A percentile compares a stretch with the other conserved stretches of the same genome.
Evolutionary conservation across 2,797 vertebrate genomes (phyloP).

Genomic region (Macrochelys suwanniensis): DNA sequence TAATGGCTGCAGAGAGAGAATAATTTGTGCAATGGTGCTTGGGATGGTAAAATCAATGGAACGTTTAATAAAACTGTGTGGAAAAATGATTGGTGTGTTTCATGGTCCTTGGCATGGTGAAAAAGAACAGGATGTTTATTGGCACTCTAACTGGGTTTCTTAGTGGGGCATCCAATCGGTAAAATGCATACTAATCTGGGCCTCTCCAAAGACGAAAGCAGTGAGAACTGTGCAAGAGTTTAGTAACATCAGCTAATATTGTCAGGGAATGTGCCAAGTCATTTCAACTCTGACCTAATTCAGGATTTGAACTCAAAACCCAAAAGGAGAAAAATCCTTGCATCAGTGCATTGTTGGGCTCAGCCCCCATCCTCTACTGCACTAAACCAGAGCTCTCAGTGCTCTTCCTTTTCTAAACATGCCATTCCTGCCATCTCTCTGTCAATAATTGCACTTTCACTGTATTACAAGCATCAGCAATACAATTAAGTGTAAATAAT

Average conservation of each 20-base stretch:
- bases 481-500: constrained; percentile 68
- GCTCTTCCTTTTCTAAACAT: constrained; percentile 27
- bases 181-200: neutral
- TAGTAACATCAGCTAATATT: neutral
- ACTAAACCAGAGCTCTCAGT: neutral
- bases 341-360: neutral
- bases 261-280: accelerated
- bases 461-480: constrained; percentile 56
- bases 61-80: accelerated
- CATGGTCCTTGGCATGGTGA: accelerated
- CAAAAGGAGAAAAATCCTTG: constrained; percentile 23
- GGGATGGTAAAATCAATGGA: neutral
- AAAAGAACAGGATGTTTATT: neutral
- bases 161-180: accelerated
- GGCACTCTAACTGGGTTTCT: accelerated
- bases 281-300: neutral
- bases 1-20: neutral
- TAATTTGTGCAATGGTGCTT: neutral
- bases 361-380: neutral
- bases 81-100: accelerated
- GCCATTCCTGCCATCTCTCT: constrained; percentile 51
- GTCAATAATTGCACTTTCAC: constrained; percentile 58
- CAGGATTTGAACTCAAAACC: constrained; percentile 18
- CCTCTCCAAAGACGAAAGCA: neutral
- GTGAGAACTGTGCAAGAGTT: neutral